Evolutionary conservation across 2,888 invertebrate species (phyloP), one percentile per base, ranked within the genome.

Genomic region (Sinohyriopsis cumingii): DNA sequence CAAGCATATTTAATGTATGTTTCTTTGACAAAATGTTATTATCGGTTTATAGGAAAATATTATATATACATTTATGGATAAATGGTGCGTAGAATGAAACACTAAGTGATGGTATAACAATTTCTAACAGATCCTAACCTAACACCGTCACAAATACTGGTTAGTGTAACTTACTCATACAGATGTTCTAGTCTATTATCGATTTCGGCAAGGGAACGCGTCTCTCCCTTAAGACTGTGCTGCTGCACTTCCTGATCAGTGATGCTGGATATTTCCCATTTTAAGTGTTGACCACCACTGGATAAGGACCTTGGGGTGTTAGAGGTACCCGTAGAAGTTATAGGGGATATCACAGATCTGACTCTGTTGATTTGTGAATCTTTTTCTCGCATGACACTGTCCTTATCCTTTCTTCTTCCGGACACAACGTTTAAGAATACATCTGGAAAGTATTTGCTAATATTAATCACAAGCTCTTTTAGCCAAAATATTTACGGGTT

Each of bases 261-360:
- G 54, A 86, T 79, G 57, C 80, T 81, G 15, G 82, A 77, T 63
- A 77, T 79, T 33, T 81, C 80, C 81, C 82, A 84, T 18, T 75
- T 75, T 55, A 71, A 75, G 15, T 81, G 70, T 55, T 79, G 84
- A 53, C 85, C 86, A 5, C 82, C 81, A 72, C 85, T 85, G 55
- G 86, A 85, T 55, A 83, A 76, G 18, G 86, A 85, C 69, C 85
- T 86, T 7, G 86, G 87, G 12, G 84, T 84, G 72, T 83, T 85
- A 12, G 86, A 86, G 7, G 86, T 85, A 12, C 81, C 86, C 75
- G 84, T 83, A 28, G 86, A 85, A 33, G 80, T 83, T 15, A 84
- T 82, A 61, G 86, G 85, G 20, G 84, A 84, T 55, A 83, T 73
- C 63, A 71, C 67, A 20, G 68, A 60, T 67, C 75, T 63, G 20